These are phyloP conservation scores for Phymastichus coffea DNA, from an alignment of 1,140 invertebrate species.

Conservation along the genomic window DNA sequence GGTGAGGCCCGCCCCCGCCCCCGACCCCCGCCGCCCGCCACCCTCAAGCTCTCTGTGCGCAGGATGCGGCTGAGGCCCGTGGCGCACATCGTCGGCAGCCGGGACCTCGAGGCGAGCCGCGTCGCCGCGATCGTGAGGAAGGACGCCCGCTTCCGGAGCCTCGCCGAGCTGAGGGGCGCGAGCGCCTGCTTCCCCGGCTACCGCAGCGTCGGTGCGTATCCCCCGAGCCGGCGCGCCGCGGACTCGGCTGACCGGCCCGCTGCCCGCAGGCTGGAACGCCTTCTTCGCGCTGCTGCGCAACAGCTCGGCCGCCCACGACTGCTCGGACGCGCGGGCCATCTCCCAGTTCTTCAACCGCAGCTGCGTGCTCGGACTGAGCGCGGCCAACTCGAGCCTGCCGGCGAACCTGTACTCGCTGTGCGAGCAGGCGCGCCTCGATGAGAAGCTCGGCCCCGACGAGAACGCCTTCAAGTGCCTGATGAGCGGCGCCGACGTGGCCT, in stretches of 20 bases:
- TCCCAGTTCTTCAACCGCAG: slow-evolving; percentile 64
- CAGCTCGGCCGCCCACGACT: slow-evolving; percentile 40
- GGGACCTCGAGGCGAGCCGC: slow-evolving; percentile 62
- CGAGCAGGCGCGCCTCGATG: slow-evolving; percentile 8
- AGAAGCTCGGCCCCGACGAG: slow-evolving; percentile 37
- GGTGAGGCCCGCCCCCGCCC: slow-evolving; percentile 37
- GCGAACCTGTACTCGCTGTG: slow-evolving; percentile 39
- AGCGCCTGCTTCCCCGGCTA: slow-evolving; percentile 71
- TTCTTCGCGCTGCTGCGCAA: slow-evolving; percentile 54
- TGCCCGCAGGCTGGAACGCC: slow-evolving; percentile 58
- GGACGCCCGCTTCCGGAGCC: slow-evolving; percentile 58
- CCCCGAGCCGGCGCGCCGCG: too few relatives aligned
- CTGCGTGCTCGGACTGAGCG: slow-evolving; percentile 59
- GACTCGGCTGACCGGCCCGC: neutral
- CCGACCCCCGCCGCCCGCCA: too few relatives aligned
- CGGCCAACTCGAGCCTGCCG: slow-evolving; percentile 27
- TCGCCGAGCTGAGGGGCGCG: slow-evolving; percentile 65
- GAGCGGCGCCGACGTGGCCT: slow-evolving; percentile 80
- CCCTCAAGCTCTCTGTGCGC: too few relatives aligned
- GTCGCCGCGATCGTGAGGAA: slow-evolving; percentile 71
- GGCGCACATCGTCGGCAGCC: slow-evolving; percentile 65
- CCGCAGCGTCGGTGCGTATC: slow-evolving; percentile 67
- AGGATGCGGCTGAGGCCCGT: slow-evolving; percentile 65
- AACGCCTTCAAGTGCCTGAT: slow-evolving; percentile 78
- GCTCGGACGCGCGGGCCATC: slow-evolving; percentile 52